Evolutionary conservation across 2,113 vertebrate genomes (phyloP), one percentile per base, ranked within the genome.

Genomic region (Megaceryle torquata): DNA sequence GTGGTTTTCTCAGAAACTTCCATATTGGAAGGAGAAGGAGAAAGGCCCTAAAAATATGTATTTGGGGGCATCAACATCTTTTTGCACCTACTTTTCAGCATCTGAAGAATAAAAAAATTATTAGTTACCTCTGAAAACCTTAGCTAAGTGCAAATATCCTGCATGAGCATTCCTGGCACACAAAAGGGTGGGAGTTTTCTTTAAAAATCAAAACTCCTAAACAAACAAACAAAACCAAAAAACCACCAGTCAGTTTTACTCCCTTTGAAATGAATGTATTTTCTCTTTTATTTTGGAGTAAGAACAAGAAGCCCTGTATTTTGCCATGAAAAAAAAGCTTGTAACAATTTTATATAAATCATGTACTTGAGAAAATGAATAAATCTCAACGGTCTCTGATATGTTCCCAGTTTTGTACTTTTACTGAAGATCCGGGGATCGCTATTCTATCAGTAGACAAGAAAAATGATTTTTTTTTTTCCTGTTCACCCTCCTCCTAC

Each of bases 1-100:
- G 37, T 0, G 1, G 4, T 11, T 84, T 82, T 35, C 50, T 41
- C 28, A 77, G 28, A 81, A 75, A 26, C 17, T 9, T 79, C 35
- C 43, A 18, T 35, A 33, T 0, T 41, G 48, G 28, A 83, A 6
- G 11, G 5, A 82, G 4, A 75, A 72, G 16, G 25, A 31, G 72
- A 65, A 91, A 46, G 4, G 50, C 46, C 2, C 1, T 22, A 20
- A 86, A 91, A 59, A 21, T 18, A 46, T 0, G 0, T 3, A 43
- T 43, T 88, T 77, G 17, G 15, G 6, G 20, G 17, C 13, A 61
- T 44, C 13, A 18, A 41, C 17, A 6, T 43, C 31, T 2, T 81
- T 85, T 81, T 56, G 39, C 18, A 37, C 6, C 3, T 51, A 10
- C 22, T 74, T 91, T 59, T 89, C 19, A 31, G 4, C 2, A 5